Conservation (phyloP, 2,888 invertebrate species). For the Ophion obscuratus region DNA sequence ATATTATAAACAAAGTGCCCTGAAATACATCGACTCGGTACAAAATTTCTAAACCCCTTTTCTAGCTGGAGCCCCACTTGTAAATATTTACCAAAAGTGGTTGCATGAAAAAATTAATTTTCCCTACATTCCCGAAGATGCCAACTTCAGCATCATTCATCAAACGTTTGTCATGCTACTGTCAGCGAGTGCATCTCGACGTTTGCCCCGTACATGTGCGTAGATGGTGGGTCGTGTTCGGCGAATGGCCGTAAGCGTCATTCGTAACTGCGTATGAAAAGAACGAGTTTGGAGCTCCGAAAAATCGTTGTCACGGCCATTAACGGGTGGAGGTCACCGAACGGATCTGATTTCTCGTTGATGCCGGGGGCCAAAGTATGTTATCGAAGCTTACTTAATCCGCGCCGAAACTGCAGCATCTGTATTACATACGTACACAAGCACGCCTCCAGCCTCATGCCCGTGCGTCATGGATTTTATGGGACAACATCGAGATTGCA, state of each 20-base stretch:
- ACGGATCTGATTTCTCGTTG: conserved; percentile 36
- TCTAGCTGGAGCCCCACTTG: too few species aligned
- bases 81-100: too few species aligned
- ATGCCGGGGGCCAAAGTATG: conserved; percentile 10
- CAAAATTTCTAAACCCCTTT: too few species aligned
- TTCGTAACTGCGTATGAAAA: conserved; percentile 7
- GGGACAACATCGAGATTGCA: conserved; percentile 42
- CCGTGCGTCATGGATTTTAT: conserved; percentile 48
- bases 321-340: conserved; percentile 48
- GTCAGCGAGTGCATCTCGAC: background rate
- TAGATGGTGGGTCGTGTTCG: too few species aligned
- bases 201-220: background rate
- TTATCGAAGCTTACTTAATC: conserved; percentile 33
- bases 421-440: background rate
- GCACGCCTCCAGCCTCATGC: background rate
- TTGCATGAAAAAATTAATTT: too few species aligned
- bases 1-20: too few species aligned
- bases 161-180: too few species aligned
- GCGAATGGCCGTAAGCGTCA: background rate
- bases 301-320: conserved; percentile 41
- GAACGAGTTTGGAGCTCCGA: conserved; percentile 35
- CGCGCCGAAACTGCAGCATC: conserved; percentile 41
- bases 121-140: too few species aligned
- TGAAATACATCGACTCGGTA: too few species aligned
- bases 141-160: too few species aligned